Percentiles rank a stretch among this genome's conserved stretches.
These are phyloP conservation scores for Siniperca chuatsi DNA, from an alignment of 2,113 vertebrate species.

Conservation along the genomic window DNA sequence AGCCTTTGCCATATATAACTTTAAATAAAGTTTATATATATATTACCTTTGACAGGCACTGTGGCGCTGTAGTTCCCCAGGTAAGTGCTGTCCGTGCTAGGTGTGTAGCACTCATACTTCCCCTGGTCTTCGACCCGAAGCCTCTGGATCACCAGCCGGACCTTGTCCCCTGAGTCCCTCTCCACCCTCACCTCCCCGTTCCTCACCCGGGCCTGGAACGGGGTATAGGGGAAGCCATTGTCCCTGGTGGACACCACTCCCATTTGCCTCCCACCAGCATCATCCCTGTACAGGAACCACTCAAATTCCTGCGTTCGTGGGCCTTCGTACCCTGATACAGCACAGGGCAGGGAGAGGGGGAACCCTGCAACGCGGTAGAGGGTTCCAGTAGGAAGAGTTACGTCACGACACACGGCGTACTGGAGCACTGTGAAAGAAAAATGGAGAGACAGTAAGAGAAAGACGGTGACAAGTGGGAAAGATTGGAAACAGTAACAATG, in stretches of 20 bases:
- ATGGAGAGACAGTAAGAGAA: background rate
- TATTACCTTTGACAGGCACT: conserved; percentile 87
- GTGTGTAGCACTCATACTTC: conserved; percentile 90
- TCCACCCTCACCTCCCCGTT: conserved; percentile 87
- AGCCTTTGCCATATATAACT: no score
- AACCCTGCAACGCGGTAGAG: conserved; percentile 89
- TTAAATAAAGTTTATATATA: no score
- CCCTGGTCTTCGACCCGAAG: conserved; percentile 88
- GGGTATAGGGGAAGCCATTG: conserved; percentile 83
- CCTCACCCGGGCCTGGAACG: conserved; percentile 82
- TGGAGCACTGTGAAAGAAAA: conserved; percentile 67
- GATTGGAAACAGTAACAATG: background rate
- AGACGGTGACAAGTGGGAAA: background rate
- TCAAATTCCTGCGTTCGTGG: conserved; percentile 89
- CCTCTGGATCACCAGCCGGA: conserved; percentile 83
- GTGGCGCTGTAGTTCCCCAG: conserved; percentile 88
- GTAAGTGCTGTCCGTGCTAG: conserved; percentile 87
- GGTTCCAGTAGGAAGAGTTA: conserved; percentile 86
- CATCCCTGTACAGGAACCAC: conserved; percentile 88
- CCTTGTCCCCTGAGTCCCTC: conserved; percentile 85
- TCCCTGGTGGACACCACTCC: conserved; percentile 89
- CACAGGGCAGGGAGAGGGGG: conserved; percentile 86
- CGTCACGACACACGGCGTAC: conserved; percentile 81
- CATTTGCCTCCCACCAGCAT: conserved; percentile 79
- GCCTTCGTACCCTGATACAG: conserved; percentile 87